phyloP scores from a whole-genome alignment of 2,888 invertebrate species.

The Oxycera nigricornis region DNA sequence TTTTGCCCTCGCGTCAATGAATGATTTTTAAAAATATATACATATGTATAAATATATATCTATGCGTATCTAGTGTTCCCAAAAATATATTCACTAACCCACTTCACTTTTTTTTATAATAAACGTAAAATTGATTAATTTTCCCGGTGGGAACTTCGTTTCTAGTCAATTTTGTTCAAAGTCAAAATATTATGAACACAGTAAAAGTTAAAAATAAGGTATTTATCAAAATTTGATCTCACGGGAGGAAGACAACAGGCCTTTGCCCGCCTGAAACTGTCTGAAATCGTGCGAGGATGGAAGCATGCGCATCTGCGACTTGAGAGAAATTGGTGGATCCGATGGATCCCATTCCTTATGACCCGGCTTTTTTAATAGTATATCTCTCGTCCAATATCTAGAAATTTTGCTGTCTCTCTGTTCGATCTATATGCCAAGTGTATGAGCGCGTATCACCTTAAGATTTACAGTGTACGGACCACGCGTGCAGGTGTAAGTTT shows the following conservation, averaged over 20 bases:
- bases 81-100: neutral
- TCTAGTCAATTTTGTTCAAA: neutral
- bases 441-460: neutral
- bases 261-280: neutral
- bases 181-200: neutral
- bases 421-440: neutral
- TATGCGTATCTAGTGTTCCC: neutral
- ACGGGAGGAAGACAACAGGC: neutral
- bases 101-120: too few species aligned
- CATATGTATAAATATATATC: neutral
- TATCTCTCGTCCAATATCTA: neutral
- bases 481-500: slow-evolving; percentile 11
- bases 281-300: neutral
- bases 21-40: too few species aligned
- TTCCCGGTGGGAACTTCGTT: too few species aligned
- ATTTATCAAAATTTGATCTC: neutral
- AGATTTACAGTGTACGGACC: neutral
- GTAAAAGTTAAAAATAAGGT: slow-evolving; percentile 7
- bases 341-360: slow-evolving; percentile 4
- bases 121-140: too few species aligned
- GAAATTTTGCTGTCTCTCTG: neutral
- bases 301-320: neutral
- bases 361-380: neutral
- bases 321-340: neutral
- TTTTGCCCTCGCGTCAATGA: too few species aligned